Evolutionary conservation across 2,888 invertebrate genomes (phyloP).

Genomic region (Tethea ocularis): DNA sequence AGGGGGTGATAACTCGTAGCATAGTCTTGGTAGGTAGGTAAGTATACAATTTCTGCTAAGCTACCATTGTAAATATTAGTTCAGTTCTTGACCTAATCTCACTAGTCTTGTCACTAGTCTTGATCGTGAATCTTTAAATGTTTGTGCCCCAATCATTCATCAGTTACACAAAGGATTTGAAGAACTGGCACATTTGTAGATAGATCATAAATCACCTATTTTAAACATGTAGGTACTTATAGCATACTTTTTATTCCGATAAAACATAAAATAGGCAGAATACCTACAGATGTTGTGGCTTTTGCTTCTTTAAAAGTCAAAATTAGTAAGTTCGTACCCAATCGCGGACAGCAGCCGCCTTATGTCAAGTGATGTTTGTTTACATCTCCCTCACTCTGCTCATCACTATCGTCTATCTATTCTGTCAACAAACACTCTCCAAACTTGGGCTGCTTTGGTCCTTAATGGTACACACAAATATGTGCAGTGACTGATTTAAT

Average conservation of each 20-base stretch:
- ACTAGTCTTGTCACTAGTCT: too few relatives aligned
- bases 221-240: too few relatives aligned
- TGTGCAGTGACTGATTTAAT: conserved; percentile 16
- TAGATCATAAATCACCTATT: too few relatives aligned
- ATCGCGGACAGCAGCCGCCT: conserved; percentile 46
- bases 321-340: background rate
- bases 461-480: conserved; percentile 37
- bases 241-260: too few relatives aligned
- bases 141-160: too few relatives aligned
- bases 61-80: background rate
- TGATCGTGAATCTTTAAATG: too few relatives aligned
- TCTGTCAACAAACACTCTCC: conserved; percentile 60
- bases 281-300: background rate
- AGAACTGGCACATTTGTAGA: too few relatives aligned
- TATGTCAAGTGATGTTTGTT: conserved; percentile 53
- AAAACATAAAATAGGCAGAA: background rate
- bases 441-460: conserved; percentile 24
- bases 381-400: conserved; percentile 46
- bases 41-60: background rate
- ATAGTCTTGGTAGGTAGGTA: conserved; percentile 13
- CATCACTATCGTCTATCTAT: conserved; percentile 55
- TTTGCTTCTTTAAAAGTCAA: conserved; percentile 13
- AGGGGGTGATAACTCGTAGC: conserved; percentile 27
- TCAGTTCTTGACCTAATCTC: too few relatives aligned
- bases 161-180: too few relatives aligned